A percentile compares a stretch with the other conserved stretches of the same genome.
Conservation (phyloP, 2,797 vertebrate genomes). For the Epinephelus awoara region DNA sequence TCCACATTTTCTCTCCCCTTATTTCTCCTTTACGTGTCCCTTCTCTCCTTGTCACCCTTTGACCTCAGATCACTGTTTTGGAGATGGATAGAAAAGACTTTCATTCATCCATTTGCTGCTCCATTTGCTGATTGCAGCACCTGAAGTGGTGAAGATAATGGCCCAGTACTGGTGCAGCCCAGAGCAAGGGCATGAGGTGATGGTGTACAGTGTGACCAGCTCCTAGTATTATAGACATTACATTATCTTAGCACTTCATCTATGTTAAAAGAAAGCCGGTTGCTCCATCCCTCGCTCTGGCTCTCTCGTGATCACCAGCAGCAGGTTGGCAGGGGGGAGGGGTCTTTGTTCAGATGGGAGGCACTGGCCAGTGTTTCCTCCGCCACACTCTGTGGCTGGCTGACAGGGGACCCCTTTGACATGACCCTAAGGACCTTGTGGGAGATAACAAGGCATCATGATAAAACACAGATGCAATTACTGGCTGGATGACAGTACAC, state of each 20-base stretch:
- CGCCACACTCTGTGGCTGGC: constrained; percentile 50
- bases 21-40: constrained; percentile 22
- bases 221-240: constrained; percentile 52
- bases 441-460: constrained; percentile 77
- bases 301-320: constrained; percentile 19
- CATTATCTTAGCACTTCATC: constrained; percentile 67
- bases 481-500: constrained; percentile 60
- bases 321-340: background rate
- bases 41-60: constrained; percentile 51
- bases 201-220: constrained; percentile 48
- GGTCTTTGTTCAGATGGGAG: constrained; percentile 8
- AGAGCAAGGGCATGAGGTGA: constrained; percentile 59
- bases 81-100: constrained; percentile 67
- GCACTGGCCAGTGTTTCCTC: constrained; percentile 45
- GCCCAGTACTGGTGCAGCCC: constrained; percentile 42
- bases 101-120: constrained; percentile 48
- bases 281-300: constrained; percentile 16
- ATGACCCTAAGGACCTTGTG: constrained; percentile 64
- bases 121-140: constrained; percentile 80
- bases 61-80: constrained; percentile 57
- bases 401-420: constrained; percentile 68
- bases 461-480: constrained; percentile 81
- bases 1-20: constrained; percentile 17
- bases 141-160: constrained; percentile 75
- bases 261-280: constrained; percentile 47